A percentile compares a stretch with the other conserved stretches of the same genome.
phyloP scores from a whole-genome alignment of 2,113 vertebrate genomes.

The Nerophis lumbriciformis region DNA sequence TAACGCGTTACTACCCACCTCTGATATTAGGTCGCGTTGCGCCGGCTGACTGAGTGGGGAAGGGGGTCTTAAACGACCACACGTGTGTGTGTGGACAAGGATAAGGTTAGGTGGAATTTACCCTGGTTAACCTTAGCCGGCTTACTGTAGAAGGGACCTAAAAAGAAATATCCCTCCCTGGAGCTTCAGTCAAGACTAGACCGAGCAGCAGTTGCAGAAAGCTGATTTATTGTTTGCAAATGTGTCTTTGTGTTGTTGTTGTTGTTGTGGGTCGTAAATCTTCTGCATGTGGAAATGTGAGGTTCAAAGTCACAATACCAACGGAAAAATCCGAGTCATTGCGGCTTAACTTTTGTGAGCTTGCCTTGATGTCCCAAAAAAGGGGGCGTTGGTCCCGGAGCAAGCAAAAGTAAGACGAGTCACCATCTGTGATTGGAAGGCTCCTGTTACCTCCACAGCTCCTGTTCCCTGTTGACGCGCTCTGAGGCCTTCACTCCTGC shows the following conservation, averaged over 20 bases:
- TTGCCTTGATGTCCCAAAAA: slow-evolving; percentile 20
- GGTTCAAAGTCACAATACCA: slow-evolving; percentile 13
- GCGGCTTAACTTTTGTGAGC: not conserved
- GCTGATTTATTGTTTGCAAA: not conserved
- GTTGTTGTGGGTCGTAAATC: not conserved
- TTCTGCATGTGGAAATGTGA: no score
- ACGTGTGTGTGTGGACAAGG: no score
- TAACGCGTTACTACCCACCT: no score
- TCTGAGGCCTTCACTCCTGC: slow-evolving; percentile 11
- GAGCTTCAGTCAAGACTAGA: not conserved
- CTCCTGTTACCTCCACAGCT: slow-evolving; percentile 5
- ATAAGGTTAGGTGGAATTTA: no score
- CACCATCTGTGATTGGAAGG: slow-evolving; percentile 22
- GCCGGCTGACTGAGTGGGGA: no score
- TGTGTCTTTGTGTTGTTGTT: not conserved
- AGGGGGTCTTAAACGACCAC: no score
- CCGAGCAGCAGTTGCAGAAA: not conserved
- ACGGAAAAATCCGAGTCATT: slow-evolving; percentile 2
- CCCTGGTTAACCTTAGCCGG: no score
- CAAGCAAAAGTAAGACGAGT: slow-evolving; percentile 16
- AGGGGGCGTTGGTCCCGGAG: slow-evolving; percentile 15
- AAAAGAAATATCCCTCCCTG: not conserved
- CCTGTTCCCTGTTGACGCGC: slow-evolving; percentile 3
- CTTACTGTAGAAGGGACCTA: no score
- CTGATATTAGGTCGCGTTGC: no score